A percentile compares a stretch with the other conserved stretches of the same genome.
These are phyloP conservation scores for Seriola aureovittata DNA, from an alignment of 2,113 vertebrate species.

Conservation along the genomic window DNA sequence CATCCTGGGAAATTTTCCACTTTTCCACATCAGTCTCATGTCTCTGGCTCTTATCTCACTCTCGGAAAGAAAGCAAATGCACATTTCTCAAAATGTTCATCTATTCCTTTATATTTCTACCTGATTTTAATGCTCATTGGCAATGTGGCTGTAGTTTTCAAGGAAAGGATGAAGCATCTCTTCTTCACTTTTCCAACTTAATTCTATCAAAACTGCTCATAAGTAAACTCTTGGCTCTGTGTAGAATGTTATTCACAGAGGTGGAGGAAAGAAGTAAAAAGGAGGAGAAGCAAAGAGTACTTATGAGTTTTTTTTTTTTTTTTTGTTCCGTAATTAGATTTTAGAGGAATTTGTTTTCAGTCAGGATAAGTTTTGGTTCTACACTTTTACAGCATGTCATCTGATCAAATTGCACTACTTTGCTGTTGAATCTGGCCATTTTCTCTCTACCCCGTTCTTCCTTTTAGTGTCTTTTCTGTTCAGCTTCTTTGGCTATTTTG, in stretches of 20 bases:
- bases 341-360: conserved; percentile 3
- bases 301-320: neutral
- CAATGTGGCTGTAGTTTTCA: too few species aligned
- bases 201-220: too few species aligned
- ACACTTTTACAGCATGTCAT: neutral
- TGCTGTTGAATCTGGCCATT: neutral
- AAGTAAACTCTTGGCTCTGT: too few species aligned
- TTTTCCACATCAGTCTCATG: too few species aligned
- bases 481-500: neutral
- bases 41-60: neutral
- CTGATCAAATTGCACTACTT: too few species aligned
- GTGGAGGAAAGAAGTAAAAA: neutral
- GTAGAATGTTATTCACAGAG: neutral
- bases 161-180: too few species aligned
- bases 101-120: neutral
- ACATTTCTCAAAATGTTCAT: neutral
- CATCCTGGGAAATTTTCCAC: neutral
- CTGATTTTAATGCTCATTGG: neutral
- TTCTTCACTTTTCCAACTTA: too few species aligned
- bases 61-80: neutral
- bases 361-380: neutral
- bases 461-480: conserved; percentile 7
- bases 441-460: neutral
- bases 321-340: conserved; percentile 14
- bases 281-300: neutral